Conservation (phyloP, 1,140 invertebrate species). For the Physella acuta region DNA sequence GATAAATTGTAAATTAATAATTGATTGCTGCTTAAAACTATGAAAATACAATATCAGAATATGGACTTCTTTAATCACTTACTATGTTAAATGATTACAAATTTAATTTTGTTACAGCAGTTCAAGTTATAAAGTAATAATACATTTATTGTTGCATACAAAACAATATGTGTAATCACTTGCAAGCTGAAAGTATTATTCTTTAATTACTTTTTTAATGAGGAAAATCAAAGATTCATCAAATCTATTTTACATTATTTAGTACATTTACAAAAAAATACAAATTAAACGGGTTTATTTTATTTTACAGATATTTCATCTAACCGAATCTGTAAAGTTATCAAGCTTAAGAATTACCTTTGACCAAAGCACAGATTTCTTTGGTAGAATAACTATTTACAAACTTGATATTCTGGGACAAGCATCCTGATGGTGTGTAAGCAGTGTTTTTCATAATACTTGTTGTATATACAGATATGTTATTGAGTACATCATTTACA, state of each 20-base stretch:
- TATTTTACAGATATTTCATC: slow-evolving; percentile 31
- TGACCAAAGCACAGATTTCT: slow-evolving; percentile 51
- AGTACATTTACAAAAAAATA: not conserved
- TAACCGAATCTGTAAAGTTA: slow-evolving; percentile 19
- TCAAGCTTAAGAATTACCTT: slow-evolving; percentile 42
- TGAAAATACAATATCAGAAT: too few species aligned
- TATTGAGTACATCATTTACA: too few species aligned
- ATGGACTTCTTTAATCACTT: too few species aligned
- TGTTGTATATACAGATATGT: too few species aligned
- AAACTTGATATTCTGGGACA: slow-evolving; percentile 44
- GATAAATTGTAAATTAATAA: too few species aligned
- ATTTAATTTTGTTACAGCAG: too few species aligned
- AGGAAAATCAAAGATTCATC: not conserved
- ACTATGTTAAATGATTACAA: too few species aligned
- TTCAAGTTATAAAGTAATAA: too few species aligned
- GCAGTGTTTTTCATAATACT: too few species aligned
- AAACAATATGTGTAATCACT: too few species aligned
- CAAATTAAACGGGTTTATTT: slow-evolving; percentile 24
- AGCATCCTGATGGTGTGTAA: slow-evolving; percentile 1
- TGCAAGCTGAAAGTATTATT: not conserved
- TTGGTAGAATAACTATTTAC: slow-evolving; percentile 53
- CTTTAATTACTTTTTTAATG: not conserved
- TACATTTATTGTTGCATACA: too few species aligned
- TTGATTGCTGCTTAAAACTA: too few species aligned
- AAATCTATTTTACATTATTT: not conserved